Evolutionary conservation across 2,797 vertebrate genomes (phyloP), one percentile per base, ranked within the genome.

Genomic region (Spea hammondii): DNA sequence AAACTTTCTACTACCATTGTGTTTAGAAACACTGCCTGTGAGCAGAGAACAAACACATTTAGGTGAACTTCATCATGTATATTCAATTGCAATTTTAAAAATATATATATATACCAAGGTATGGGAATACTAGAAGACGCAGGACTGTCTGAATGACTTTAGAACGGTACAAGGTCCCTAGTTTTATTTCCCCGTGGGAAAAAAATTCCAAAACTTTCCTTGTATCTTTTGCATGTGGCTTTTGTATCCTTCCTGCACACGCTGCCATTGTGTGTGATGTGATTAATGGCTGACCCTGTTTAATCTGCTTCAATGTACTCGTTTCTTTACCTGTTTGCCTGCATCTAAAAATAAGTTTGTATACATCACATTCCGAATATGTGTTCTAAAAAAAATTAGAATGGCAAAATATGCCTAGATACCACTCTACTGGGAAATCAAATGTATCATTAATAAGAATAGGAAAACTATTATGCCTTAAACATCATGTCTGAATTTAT

Each of bases 221-320:
- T 6, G 59, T 62, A 17, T 17, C n/a, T 62, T 62, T 17, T 62
- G 14, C 32, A 62, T 62, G 59, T 62, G 59, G 14, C 59, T 32
- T 12, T 6, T 32, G 32, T 62, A 14, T 17, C 59, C 59, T 62
- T 62, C 59, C 14, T 62, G 6, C 9, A 62, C 59, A 62, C 17
- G 32, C 32, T 62, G 59, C 14, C 59, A 62, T 62, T 62, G 14
- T 17, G 5, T 17, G 32, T 62, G 5, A 10, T 62, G 32, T 62
- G 59, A 62, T 62, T 62, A 62, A 62, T 62, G 59, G 59, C 7
- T 62, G 59, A 62, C 59, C 59, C 59, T 62, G 59, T 17, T 62
- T 62, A 62, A 62, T 10, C 59, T 62, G 9, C n/a, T 62, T 62
- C 59, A 62, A 62, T 62, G 59, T 32, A 62, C n/a, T 17, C 4